These are phyloP conservation scores for Enteromius viviparus DNA, from an alignment of 2,797 vertebrate genomes.

Conservation along the genomic window DNA sequence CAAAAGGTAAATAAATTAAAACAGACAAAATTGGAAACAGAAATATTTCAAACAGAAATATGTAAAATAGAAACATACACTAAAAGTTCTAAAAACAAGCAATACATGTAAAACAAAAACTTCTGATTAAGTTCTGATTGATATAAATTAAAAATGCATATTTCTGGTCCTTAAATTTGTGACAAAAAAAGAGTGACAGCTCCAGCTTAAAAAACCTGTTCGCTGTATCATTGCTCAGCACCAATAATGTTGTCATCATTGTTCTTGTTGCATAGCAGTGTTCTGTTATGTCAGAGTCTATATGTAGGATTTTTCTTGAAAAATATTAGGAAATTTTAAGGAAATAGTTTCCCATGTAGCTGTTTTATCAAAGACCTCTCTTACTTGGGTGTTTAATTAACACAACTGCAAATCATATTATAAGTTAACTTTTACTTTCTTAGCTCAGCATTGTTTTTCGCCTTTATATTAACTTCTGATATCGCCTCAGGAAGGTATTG, in stretches of 20 bases:
- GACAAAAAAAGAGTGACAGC: neutral
- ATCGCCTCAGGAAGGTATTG: neutral
- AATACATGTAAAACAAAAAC: neutral
- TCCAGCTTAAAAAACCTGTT: neutral
- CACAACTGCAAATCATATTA: neutral
- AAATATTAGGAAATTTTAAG: neutral
- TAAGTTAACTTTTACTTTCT: neutral
- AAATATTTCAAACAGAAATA: neutral
- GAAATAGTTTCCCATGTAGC: too few relatives aligned
- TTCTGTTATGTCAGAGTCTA: conserved; percentile 4
- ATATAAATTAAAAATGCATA: neutral
- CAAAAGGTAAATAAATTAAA: neutral
- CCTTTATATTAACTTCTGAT: neutral
- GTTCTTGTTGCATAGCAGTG: neutral
- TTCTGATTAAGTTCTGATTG: neutral
- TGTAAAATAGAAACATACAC: too few relatives aligned
- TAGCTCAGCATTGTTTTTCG: neutral
- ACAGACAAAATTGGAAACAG: neutral
- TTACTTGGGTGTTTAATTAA: neutral
- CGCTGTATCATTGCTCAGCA: neutral
- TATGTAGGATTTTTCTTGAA: neutral
- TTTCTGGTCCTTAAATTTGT: neutral
- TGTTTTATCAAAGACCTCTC: neutral
- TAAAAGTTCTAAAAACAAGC: neutral
- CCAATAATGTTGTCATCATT: neutral